Base-by-base conservation (phyloP, 2,113 vertebrate genomes). In the Cettia cetti region DNA sequence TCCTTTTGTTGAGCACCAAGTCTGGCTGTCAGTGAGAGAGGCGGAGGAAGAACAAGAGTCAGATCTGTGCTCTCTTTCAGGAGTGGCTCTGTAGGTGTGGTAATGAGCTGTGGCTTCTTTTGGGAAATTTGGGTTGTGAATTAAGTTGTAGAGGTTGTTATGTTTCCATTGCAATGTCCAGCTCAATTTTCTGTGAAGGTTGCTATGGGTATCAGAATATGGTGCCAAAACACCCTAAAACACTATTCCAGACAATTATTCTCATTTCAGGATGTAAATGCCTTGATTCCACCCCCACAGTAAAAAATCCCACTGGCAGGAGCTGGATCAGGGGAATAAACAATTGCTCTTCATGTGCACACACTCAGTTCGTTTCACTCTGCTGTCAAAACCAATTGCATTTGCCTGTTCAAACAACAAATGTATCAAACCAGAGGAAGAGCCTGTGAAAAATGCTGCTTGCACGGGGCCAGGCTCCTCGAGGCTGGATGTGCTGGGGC, bases 151-250 rank as follows among this genome's bases (percentile, higher is more conserved):
- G 82, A 52, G 54, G 40, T 56, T 90, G 71, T 64, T 90, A 85
- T 68, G 37, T 96, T 96, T 96, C 92, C 79, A 86, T 61, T 24
- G 31, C 68, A 70, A 77, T 21, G 78, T 93, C 79, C 82, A 88
- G 64, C 33, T 86, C 47, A 49, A 21, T 85, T 88, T 94, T 91
- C 82, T 85, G 33, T 74, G 45, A 70, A 40, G 77, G 84, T 90
- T 76, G 30, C 70, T 91, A 80, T 65, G 71, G 71, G 54, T 91
- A 88, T 86, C 63, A 88, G 79, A 85, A 80, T 20, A 59, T 6
- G 33, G 42, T 90, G 66, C 66, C 85, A 87, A 90, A 74, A 60
- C 50, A 91, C 91, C 87, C 75, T 77, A 88, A 96, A 69, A 33
- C 59, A 27, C 49, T 91, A 30, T 90, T 85, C 78, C 81, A 92